Evolutionary conservation across 2,113 vertebrate species (phyloP), one percentile per base, ranked within the genome.

Genomic region (Irena cyanogastra): DNA sequence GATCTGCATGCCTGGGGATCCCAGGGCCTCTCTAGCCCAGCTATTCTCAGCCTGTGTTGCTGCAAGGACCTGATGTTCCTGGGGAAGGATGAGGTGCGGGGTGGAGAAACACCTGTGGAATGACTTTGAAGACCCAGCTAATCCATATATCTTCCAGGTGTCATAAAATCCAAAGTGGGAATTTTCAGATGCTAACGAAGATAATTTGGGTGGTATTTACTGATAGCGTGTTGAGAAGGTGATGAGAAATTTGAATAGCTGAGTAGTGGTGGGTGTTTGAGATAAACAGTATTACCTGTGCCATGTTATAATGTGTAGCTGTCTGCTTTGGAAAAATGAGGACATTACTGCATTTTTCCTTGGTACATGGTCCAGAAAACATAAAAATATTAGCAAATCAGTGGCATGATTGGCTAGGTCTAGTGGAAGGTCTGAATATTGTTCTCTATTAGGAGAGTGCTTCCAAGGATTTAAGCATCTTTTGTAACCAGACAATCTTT

Each of bases 71-170:
- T 16, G 33, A 0, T 47, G 20, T 39, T 69, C 10, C 30, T n/a
- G 19, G 2, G 22, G 13, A 6, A 33, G 8, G 8, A 2, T 44
- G 42, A 41, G 20, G 10, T 28, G 10, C 2, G 1, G 3, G 3
- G 4, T 63, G 16, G 24, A 61, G 31, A 81, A 89, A 57, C 8
- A 1, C 9, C 37, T 17, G 8, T 53, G 59, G 33, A 37, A 72
- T 0, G 1, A 23, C 33, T 72, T 57, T 74, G 41, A 74, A 26
- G 37, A 49, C 11, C 3, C 24, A 49, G 45, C 2, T n/a, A 69
- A n/a, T 57, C 15, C 7, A 6, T 27, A 15, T 42, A 24, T 53
- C 45, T 70, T 52, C 54, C 13, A 53, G 10, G 33, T 60, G 47
- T 53, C 15, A 61, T 23, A 61, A 56, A 86, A 86, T 19, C 2